phyloP scores from a whole-genome alignment of 2,113 vertebrate species.

The Muntiacus muntjak region DNA sequence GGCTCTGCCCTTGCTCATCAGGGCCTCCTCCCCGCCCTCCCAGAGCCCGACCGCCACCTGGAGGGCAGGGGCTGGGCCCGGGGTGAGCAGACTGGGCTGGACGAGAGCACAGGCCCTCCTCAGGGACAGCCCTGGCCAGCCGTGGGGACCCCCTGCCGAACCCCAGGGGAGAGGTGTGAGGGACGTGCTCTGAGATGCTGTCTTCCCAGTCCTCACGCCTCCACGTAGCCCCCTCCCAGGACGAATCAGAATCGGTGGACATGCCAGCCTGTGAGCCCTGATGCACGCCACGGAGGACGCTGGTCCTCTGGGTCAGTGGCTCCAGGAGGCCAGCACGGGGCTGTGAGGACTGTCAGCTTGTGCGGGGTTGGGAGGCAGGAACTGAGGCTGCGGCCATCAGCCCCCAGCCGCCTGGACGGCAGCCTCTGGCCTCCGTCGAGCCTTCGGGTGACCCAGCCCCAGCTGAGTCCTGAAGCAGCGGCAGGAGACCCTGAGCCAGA shows the following conservation, averaged over 20 bases:
- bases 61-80: not conserved
- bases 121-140: not conserved
- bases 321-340: not conserved
- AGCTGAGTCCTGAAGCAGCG: not conserved
- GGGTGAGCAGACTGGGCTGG: not conserved
- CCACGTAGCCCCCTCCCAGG: not conserved
- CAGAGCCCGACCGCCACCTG: not conserved
- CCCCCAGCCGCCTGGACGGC: too few relatives aligned
- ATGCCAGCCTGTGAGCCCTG: accelerated
- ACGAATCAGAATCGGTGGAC: accelerated
- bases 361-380: accelerated
- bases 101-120: not conserved
- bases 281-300: not conserved
- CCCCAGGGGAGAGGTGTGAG: not conserved
- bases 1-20: not conserved
- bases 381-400: too few relatives aligned
- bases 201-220: not conserved
- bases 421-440: accelerated
- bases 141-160: not conserved
- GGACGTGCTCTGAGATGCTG: not conserved
- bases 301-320: not conserved
- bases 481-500: accelerated
- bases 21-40: not conserved
- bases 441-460: not conserved
- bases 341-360: not conserved